phyloP scores from a whole-genome alignment of 53 echinoderm and acorn worm genomes.

The Crossaster papposus region DNA sequence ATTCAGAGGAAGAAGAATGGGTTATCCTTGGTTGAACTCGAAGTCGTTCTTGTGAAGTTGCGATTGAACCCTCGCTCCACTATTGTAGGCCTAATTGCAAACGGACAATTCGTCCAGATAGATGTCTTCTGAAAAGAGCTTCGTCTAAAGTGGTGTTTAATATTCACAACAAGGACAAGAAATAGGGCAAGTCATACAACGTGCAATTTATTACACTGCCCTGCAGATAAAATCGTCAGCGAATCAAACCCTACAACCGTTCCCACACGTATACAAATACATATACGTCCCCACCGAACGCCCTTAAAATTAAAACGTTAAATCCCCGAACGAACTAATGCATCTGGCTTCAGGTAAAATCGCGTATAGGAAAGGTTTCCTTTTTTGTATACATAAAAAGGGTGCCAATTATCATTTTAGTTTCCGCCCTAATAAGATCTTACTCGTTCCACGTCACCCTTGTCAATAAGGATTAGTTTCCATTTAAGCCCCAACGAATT shows the following conservation, averaged over 20 bases:
- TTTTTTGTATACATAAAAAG: neutral
- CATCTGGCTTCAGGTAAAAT: neutral
- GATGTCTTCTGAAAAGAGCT: too few relatives aligned
- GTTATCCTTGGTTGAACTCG: too few relatives aligned
- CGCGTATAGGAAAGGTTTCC: neutral
- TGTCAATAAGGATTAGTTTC: conserved; percentile 19
- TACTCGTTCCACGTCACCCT: neutral
- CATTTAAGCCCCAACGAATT: conserved; percentile 6
- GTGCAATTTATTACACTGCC: neutral
- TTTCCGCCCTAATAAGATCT: conserved; percentile 39
- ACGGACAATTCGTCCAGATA: too few relatives aligned
- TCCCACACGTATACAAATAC: too few relatives aligned
- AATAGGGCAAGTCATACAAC: neutral
- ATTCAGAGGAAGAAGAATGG: too few relatives aligned
- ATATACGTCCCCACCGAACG: neutral
- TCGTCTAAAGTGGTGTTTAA: neutral
- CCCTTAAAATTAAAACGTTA: conserved; percentile 13
- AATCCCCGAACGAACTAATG: conserved; percentile 2
- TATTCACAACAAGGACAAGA: neutral
- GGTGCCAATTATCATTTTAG: conserved; percentile 46
- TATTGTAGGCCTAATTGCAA: too few relatives aligned
- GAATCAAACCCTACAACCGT: neutral
- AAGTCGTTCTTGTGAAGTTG: too few relatives aligned
- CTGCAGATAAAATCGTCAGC: neutral
- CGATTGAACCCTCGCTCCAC: too few relatives aligned